Conservation (phyloP, 2,113 vertebrate species). For the Pogona vitticeps region DNA sequence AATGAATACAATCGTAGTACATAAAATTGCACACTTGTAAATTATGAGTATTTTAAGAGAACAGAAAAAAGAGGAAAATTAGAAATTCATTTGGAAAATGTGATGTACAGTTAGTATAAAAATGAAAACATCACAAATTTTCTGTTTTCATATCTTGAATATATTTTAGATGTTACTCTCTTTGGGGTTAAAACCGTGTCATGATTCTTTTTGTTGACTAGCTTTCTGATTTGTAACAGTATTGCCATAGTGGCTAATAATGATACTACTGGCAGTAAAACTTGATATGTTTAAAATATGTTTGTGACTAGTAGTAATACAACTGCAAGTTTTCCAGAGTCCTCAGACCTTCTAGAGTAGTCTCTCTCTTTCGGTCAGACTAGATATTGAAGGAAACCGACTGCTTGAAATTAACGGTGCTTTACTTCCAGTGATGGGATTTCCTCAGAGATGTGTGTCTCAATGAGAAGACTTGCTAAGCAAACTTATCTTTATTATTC, state of each 20-base stretch:
- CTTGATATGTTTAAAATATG: background rate
- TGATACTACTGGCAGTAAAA: background rate
- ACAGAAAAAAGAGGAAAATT: slow-evolving; percentile 16
- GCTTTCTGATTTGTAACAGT: background rate
- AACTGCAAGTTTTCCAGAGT: background rate
- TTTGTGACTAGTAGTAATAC: background rate
- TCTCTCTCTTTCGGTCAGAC: too few relatives aligned
- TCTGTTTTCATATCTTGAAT: background rate
- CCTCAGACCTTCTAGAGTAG: background rate
- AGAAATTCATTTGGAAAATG: background rate
- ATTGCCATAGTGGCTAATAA: background rate
- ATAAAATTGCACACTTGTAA: slow-evolving; percentile 5
- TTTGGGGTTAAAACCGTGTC: background rate
- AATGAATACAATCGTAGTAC: slow-evolving; percentile 6
- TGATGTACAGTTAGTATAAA: slow-evolving; percentile 23
- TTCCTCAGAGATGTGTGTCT: too few relatives aligned
- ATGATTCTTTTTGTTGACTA: background rate
- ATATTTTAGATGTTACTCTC: background rate
- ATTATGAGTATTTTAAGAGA: slow-evolving; percentile 39
- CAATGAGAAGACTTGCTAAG: too few relatives aligned
- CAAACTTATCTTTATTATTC: too few relatives aligned
- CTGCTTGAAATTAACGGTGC: too few relatives aligned
- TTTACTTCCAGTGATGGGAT: too few relatives aligned
- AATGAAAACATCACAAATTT: slow-evolving; percentile 24
- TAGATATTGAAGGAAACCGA: too few relatives aligned